Conservation (phyloP, 2,888 invertebrate genomes). For the Ormyrus nitidulus region DNA sequence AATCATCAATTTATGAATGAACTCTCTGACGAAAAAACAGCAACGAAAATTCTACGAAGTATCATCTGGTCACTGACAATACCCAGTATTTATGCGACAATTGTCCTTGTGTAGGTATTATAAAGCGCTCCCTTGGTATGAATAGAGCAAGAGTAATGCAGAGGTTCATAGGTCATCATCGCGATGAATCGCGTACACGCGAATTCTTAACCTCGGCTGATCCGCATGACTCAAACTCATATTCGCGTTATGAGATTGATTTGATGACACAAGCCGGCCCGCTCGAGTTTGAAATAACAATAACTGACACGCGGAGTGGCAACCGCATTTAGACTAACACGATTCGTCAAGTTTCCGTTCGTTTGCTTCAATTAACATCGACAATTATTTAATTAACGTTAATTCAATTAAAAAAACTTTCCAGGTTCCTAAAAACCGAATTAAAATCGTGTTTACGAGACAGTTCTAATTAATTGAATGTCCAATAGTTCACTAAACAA, state of each 20-base stretch:
- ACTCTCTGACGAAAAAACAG: neutral
- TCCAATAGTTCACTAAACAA: neutral
- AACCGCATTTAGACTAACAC: no score
- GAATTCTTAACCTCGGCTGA: constrained; percentile 1
- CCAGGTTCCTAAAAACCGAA: no score
- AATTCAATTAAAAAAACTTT: no score
- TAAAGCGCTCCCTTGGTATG: neutral
- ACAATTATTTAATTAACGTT: no score
- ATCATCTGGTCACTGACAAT: constrained; percentile 3
- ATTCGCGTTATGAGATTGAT: constrained; percentile 11
- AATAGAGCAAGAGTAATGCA: neutral
- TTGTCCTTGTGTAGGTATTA: neutral
- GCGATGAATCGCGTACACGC: constrained; percentile 28
- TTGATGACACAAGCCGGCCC: constrained; percentile 1
- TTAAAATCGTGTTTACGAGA: no score
- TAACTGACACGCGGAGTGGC: neutral
- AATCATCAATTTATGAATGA: no score
- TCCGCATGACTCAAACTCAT: constrained; percentile 28
- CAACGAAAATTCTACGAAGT: neutral
- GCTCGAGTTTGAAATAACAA: constrained; percentile 2
- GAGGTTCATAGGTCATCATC: constrained; percentile 39
- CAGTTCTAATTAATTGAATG: no score
- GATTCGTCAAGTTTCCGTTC: no score
- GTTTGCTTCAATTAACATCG: no score
- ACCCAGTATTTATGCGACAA: constrained; percentile 26